These are phyloP conservation scores for Epinotia nisella DNA, from an alignment of 2,888 invertebrate species.

Conservation along the genomic window DNA sequence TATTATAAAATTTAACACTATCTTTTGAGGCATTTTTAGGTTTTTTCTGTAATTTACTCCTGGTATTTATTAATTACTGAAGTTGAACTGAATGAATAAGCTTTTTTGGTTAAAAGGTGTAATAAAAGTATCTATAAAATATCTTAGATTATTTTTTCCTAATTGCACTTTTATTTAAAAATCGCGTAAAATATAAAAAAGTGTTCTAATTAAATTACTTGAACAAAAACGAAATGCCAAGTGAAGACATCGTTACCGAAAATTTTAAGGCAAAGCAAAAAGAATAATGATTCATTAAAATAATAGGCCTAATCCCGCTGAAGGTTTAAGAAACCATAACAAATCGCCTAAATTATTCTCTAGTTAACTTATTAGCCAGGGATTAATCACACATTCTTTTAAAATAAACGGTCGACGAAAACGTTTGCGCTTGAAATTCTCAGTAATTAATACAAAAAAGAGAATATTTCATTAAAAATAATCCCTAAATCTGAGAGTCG, in stretches of 20 bases:
- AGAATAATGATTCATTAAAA: slow-evolving; percentile 47
- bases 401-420: slow-evolving; percentile 45
- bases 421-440: slow-evolving; percentile 41
- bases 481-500: slow-evolving; percentile 22
- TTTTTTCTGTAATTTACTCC: too few species aligned
- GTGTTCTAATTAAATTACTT: slow-evolving; percentile 12
- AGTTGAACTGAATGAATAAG: too few species aligned
- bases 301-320: slow-evolving; percentile 52
- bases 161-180: neutral
- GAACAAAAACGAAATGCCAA: slow-evolving; percentile 10
- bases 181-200: neutral
- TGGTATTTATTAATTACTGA: too few species aligned
- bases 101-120: too few species aligned
- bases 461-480: slow-evolving; percentile 29
- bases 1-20: too few species aligned
- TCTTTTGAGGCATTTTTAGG: too few species aligned
- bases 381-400: slow-evolving; percentile 55
- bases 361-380: slow-evolving; percentile 59
- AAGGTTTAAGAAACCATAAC: slow-evolving; percentile 56
- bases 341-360: slow-evolving; percentile 57
- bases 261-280: slow-evolving; percentile 35
- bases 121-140: too few species aligned
- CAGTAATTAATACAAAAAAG: slow-evolving; percentile 33
- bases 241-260: slow-evolving; percentile 17
- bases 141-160: neutral